A percentile compares a stretch with the other conserved stretches of the same genome.
These are phyloP conservation scores for Radopholus similis DNA, from an alignment of 1,140 invertebrate species.

Conservation along the genomic window DNA sequence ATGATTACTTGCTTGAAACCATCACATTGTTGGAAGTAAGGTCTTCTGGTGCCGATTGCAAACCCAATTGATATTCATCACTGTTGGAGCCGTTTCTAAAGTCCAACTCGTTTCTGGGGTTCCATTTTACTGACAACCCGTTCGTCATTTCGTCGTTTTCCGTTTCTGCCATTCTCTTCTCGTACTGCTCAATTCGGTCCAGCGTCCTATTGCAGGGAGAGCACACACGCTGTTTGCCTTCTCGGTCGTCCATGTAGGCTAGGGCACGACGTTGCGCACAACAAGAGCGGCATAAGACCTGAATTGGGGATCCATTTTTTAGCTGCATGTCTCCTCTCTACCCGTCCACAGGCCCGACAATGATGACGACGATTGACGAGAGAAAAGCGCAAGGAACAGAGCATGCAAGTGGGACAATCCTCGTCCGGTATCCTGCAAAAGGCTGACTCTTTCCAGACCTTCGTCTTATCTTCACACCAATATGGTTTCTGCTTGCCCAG, in stretches of 20 bases:
- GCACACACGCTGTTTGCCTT: slow-evolving; percentile 21
- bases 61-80: background rate
- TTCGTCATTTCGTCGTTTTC: background rate
- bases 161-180: slow-evolving; percentile 4
- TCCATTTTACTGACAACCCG: background rate
- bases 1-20: no score
- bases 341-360: slow-evolving; percentile 28
- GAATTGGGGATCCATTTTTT: background rate
- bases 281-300: slow-evolving; percentile 28
- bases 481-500: slow-evolving; percentile 25
- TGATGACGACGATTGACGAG: slow-evolving; percentile 41
- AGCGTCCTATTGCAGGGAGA: slow-evolving; percentile 28
- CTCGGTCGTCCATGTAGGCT: slow-evolving; percentile 33
- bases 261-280: slow-evolving; percentile 18
- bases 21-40: no score
- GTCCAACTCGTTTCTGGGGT: no score
- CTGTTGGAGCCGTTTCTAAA: no score
- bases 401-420: slow-evolving; percentile 34
- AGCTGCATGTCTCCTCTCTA: background rate
- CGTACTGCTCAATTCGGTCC: slow-evolving; percentile 34
- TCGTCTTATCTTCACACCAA: background rate
- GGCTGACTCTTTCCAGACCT: background rate
- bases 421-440: slow-evolving; percentile 32
- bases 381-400: slow-evolving; percentile 27
- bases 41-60: background rate